These are phyloP conservation scores for Rhagoletis zephyria DNA, from an alignment of 1,140 invertebrate species.

Conservation along the genomic window DNA sequence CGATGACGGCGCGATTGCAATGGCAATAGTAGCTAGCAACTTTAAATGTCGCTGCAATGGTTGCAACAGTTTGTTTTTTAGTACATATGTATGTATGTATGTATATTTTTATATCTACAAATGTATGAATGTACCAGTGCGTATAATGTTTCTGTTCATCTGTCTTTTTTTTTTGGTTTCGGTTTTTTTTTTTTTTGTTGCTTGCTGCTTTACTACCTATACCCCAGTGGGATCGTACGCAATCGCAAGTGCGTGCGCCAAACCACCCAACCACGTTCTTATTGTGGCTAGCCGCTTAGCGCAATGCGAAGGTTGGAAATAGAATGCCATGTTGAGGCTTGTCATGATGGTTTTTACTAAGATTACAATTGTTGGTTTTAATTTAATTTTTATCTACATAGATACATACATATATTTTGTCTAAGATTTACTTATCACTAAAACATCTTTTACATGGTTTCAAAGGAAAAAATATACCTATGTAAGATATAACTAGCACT, in stretches of 20 bases:
- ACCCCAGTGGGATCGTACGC: neutral
- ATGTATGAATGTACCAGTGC: neutral
- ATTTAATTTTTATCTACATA: no score
- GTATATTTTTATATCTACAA: no score
- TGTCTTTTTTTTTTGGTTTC: neutral
- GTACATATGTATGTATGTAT: neutral
- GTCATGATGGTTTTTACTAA: neutral
- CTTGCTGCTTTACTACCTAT: no score
- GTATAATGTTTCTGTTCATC: neutral
- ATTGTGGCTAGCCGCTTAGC: neutral
- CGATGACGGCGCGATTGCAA: neutral
- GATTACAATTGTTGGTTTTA: neutral
- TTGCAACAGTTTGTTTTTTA: neutral
- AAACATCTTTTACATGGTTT: no score
- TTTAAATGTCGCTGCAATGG: neutral
- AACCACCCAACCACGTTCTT: slow-evolving; percentile 1
- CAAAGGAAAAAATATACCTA: neutral
- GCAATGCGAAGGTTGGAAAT: neutral
- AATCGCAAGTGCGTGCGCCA: neutral
- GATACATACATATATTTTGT: no score
- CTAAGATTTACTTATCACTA: no score
- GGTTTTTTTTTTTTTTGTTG: neutral
- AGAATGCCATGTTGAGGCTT: neutral
- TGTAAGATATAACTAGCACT: neutral
- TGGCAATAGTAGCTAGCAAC: neutral